Conservation (phyloP, 2,113 vertebrate genomes). For the Marmota flaviventris region DNA sequence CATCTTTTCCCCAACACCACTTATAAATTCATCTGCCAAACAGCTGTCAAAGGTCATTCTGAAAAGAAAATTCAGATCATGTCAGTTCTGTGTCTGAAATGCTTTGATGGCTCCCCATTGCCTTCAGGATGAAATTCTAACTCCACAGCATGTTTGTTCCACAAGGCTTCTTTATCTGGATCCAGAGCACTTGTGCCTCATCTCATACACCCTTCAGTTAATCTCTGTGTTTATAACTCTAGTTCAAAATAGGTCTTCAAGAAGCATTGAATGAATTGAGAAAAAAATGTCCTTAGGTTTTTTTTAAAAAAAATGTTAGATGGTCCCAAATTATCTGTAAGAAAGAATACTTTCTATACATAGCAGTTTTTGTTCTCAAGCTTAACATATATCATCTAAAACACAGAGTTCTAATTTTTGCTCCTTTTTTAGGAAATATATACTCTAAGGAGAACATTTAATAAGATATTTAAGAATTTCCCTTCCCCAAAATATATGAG, state of each 20-base stretch:
- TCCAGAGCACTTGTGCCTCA: neutral
- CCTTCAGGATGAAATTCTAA: constrained; percentile 31
- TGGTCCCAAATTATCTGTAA: neutral
- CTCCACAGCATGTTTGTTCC: neutral
- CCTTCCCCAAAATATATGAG: constrained; percentile 46
- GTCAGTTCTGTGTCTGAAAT: neutral
- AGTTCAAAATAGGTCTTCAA: neutral
- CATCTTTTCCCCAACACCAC: neutral
- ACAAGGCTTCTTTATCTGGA: neutral
- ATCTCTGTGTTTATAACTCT: constrained; percentile 44
- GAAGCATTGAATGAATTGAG: neutral
- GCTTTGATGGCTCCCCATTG: neutral
- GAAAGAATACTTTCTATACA: constrained; percentile 7
- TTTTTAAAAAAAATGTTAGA: neutral
- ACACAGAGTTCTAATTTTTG: constrained; percentile 54
- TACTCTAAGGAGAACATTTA: constrained; percentile 53
- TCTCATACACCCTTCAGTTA: neutral
- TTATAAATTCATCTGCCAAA: constrained; percentile 9
- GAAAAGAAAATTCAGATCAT: constrained; percentile 13
- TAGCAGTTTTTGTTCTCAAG: neutral
- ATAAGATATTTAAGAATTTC: constrained; percentile 66
- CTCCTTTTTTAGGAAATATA: constrained; percentile 48
- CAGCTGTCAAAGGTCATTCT: neutral
- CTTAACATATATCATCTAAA: constrained; percentile 1
- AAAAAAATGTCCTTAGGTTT: neutral